A percentile compares a stretch with the other conserved stretches of the same genome.
These are phyloP conservation scores for Trypoxylus dichotomus DNA, from an alignment of 1,140 invertebrate species.

Conservation along the genomic window DNA sequence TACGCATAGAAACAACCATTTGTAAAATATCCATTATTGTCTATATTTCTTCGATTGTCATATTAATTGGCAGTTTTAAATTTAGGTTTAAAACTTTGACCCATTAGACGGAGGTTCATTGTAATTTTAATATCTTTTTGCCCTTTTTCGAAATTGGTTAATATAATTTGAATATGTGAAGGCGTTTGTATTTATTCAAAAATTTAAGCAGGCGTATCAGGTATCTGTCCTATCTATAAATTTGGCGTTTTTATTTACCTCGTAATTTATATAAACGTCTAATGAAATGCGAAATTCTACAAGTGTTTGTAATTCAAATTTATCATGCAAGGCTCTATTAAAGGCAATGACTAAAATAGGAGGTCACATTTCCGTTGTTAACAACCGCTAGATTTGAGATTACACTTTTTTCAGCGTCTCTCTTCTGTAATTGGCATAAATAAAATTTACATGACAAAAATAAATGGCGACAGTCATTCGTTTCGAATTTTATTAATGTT, in stretches of 20 bases:
- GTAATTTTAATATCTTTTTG: conserved; percentile 6
- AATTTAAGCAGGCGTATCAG: not conserved
- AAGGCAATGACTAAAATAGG: conserved; percentile 9
- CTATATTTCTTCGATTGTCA: no score
- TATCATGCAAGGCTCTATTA: not conserved
- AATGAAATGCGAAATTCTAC: not conserved
- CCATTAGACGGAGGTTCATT: not conserved
- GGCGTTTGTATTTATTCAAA: not conserved
- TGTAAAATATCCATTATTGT: no score
- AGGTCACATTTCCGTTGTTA: not conserved
- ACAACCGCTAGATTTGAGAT: not conserved
- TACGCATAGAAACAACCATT: no score
- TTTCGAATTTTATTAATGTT: conserved; percentile 11
- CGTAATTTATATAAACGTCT: not conserved
- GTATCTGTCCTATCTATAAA: no score
- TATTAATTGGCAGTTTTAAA: no score
- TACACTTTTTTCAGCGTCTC: not conserved
- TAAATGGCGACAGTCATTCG: not conserved
- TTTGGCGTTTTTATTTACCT: not conserved
- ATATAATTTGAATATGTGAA: not conserved
- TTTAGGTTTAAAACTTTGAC: no score
- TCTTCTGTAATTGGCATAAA: conserved; percentile 4
- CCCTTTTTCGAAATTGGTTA: not conserved
- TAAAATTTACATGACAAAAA: conserved; percentile 16
- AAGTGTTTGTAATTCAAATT: conserved; percentile 9